Evolutionary conservation across 2,797 vertebrate genomes (phyloP).

Genomic region (Glossophaga mutica): DNA sequence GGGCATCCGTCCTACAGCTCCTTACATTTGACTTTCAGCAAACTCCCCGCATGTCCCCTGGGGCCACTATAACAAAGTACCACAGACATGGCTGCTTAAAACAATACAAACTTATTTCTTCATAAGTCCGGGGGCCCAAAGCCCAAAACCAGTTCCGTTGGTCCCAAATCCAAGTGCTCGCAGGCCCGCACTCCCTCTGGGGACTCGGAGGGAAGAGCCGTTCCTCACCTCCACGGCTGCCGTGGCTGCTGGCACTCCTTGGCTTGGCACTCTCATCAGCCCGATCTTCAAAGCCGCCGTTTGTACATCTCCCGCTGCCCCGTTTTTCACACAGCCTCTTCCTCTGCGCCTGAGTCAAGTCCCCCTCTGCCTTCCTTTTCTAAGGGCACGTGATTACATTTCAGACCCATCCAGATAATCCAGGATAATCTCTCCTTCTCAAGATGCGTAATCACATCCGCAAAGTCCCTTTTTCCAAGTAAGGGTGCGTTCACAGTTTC

Average conservation of each 20-base stretch:
- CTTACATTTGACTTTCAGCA: not conserved
- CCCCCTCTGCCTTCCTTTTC: not conserved
- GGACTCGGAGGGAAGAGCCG: not conserved
- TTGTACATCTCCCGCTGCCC: not conserved
- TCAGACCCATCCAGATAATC: not conserved
- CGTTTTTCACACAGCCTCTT: not conserved
- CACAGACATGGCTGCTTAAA: not conserved
- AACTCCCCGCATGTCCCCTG: not conserved
- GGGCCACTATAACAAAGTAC: not conserved
- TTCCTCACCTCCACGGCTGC: not conserved
- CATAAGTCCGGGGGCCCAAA: not conserved
- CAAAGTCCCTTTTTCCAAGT: not conserved
- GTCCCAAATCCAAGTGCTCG: not conserved
- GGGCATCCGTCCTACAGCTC: not conserved
- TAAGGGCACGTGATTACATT: not conserved
- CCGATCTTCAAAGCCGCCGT: not conserved
- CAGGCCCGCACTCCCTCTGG: accelerated
- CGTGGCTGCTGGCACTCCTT: not conserved
- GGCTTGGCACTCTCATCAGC: not conserved
- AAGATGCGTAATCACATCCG: not conserved
- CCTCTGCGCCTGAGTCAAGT: not conserved
- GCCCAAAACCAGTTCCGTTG: not conserved
- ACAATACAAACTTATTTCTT: not conserved
- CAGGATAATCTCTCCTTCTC: not conserved
- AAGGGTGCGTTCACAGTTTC: not conserved